Conservation (phyloP, 2,888 invertebrate genomes). For the Tanypteryx hageni region DNA sequence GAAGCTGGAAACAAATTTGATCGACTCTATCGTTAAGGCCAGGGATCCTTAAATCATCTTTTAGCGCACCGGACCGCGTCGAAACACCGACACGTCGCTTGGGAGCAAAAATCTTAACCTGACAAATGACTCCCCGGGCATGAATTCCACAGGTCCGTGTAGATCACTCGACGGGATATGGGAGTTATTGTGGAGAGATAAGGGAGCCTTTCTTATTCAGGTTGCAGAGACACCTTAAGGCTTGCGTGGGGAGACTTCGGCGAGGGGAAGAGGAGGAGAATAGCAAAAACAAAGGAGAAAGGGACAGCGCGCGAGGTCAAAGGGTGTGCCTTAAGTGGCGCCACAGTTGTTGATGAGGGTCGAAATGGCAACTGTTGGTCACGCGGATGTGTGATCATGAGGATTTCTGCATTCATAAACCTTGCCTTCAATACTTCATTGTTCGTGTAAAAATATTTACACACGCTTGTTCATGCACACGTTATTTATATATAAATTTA, state of each 20-base stretch:
- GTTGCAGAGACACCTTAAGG: neutral
- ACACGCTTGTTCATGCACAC: no score
- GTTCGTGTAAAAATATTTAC: neutral
- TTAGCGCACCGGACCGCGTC: neutral
- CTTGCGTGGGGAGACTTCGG: neutral
- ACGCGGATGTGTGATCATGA: neutral
- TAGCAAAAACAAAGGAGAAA: no score
- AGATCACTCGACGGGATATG: neutral
- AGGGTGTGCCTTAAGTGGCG: no score
- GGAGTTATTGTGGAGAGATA: no score
- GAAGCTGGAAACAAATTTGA: neutral
- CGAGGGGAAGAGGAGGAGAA: neutral
- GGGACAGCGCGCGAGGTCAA: no score
- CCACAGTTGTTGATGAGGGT: no score
- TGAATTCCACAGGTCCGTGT: neutral
- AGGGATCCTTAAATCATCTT: neutral
- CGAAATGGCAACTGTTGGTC: no score
- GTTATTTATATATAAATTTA: no score
- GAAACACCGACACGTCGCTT: neutral
- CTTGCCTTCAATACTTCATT: neutral
- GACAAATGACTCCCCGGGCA: neutral
- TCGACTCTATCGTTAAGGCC: neutral
- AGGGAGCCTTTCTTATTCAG: neutral
- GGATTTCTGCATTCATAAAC: neutral
- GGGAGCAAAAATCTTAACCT: neutral